Percentiles rank a stretch among this genome's conserved stretches.
These are phyloP conservation scores for Drosophila setifemur DNA, from an alignment of 1,140 invertebrate species.

Conservation along the genomic window DNA sequence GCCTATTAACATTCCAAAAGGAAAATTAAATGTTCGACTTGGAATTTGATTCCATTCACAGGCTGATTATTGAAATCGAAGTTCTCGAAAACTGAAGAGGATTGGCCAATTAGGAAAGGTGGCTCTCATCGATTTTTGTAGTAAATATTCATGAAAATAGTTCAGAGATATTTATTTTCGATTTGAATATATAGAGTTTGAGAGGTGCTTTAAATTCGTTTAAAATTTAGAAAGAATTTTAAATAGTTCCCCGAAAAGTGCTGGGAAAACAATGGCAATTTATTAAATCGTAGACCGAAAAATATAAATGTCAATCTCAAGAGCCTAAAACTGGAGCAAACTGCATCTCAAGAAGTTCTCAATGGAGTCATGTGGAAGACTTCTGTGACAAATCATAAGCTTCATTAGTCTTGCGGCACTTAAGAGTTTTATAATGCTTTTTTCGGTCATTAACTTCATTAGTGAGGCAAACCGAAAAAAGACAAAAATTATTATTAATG, in stretches of 20 bases:
- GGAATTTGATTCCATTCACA: slow-evolving; percentile 9
- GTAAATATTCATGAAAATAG: too few species aligned
- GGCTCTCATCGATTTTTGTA: too few species aligned
- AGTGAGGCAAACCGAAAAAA: slow-evolving; percentile 38
- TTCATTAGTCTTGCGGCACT: slow-evolving; percentile 59
- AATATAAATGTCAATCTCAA: slow-evolving; percentile 13
- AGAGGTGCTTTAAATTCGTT: too few species aligned
- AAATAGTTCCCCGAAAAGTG: too few species aligned
- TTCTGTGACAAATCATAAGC: slow-evolving; percentile 64
- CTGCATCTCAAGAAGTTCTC: slow-evolving; percentile 1
- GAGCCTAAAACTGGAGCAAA: slow-evolving; percentile 16
- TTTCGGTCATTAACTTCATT: slow-evolving; percentile 57
- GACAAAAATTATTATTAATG: slow-evolving; percentile 74
- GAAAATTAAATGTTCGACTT: not conserved
- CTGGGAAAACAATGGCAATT: too few species aligned
- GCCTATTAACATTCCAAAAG: slow-evolving; percentile 43
- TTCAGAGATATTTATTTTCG: too few species aligned
- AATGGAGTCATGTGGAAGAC: not conserved
- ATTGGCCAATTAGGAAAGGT: not conserved
- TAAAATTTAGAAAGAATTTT: not conserved
- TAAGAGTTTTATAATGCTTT: slow-evolving; percentile 59
- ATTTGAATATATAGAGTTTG: too few species aligned
- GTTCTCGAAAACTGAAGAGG: not conserved
- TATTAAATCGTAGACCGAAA: not conserved
- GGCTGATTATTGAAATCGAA: not conserved